A percentile compares a stretch with the other conserved stretches of the same genome.
Conservation (phyloP, 2,113 vertebrate species). For the Melospiza melodia region DNA sequence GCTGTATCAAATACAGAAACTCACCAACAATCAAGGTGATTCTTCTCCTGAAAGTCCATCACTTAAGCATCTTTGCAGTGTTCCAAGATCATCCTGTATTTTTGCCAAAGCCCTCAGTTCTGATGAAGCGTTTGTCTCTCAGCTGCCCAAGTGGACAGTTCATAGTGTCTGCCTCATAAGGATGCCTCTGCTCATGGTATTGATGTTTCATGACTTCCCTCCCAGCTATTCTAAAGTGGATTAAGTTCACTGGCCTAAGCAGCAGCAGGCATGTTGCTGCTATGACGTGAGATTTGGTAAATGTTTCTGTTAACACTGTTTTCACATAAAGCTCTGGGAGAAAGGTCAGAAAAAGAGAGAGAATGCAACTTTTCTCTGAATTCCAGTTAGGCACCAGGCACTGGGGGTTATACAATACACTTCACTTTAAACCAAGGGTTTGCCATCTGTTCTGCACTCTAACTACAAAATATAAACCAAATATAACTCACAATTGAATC, state of each 20-base stretch:
- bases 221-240: not conserved
- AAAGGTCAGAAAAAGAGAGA: not conserved
- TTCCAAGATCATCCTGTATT: not conserved
- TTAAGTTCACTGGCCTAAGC: not conserved
- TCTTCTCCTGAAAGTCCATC: not conserved
- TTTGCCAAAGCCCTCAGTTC: not conserved
- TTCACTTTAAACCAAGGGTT: not conserved
- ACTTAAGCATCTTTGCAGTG: not conserved
- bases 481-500: conserved; percentile 23
- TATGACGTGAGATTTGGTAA: not conserved
- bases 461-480: conserved; percentile 52
- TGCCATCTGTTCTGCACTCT: conserved; percentile 61
- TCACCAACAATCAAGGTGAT: not conserved
- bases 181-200: not conserved
- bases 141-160: not conserved
- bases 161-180: not conserved
- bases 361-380: not conserved
- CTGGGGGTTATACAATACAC: not conserved
- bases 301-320: not conserved
- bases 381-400: not conserved
- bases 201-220: not conserved
- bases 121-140: not conserved
- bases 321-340: not conserved
- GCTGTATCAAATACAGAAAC: not conserved
- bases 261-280: not conserved